phyloP scores from a whole-genome alignment of 2,888 invertebrate species.

The Coenonympha arcania region DNA sequence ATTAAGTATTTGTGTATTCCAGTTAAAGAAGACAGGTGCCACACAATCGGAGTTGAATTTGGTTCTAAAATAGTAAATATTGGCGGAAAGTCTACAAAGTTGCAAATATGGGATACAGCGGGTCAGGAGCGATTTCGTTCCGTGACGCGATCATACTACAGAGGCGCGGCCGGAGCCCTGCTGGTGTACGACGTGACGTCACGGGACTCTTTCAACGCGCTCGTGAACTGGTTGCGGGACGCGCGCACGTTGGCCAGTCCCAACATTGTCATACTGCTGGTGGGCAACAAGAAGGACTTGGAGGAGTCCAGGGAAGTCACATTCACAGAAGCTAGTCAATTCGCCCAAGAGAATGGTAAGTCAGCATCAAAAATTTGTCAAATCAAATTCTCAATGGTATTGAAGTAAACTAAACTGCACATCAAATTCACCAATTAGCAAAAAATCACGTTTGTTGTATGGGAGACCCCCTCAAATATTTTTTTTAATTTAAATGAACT shows the following conservation, averaged over 20 bases:
- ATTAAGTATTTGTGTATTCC: too few relatives aligned
- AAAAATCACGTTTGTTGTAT: too few relatives aligned
- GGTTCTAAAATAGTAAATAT: constrained; percentile 89
- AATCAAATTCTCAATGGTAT: too few relatives aligned
- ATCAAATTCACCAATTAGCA: too few relatives aligned
- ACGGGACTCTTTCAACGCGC: constrained; percentile 92
- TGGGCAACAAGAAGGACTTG: constrained; percentile 88
- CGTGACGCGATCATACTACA: constrained; percentile 87
- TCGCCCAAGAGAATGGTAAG: constrained; percentile 88
- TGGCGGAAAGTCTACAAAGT: constrained; percentile 85
- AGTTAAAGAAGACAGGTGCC: constrained; percentile 89
- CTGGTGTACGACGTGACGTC: constrained; percentile 93
- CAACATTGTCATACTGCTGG: constrained; percentile 84
- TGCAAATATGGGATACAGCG: constrained; percentile 92
- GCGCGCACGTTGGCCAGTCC: constrained; percentile 86
- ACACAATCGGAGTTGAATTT: constrained; percentile 90
- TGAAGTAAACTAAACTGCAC: too few relatives aligned
- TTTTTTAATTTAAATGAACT: neutral
- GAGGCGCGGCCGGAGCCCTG: constrained; percentile 93
- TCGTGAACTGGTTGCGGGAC: constrained; percentile 89
- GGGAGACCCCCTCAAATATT: neutral
- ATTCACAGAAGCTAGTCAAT: constrained; percentile 85
- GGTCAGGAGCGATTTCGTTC: constrained; percentile 98
- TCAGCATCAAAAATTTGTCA: too few relatives aligned
- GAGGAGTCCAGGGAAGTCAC: constrained; percentile 87